These are phyloP conservation scores for Eleutherodactylus coqui DNA, from an alignment of 2,797 vertebrate genomes.

Conservation along the genomic window DNA sequence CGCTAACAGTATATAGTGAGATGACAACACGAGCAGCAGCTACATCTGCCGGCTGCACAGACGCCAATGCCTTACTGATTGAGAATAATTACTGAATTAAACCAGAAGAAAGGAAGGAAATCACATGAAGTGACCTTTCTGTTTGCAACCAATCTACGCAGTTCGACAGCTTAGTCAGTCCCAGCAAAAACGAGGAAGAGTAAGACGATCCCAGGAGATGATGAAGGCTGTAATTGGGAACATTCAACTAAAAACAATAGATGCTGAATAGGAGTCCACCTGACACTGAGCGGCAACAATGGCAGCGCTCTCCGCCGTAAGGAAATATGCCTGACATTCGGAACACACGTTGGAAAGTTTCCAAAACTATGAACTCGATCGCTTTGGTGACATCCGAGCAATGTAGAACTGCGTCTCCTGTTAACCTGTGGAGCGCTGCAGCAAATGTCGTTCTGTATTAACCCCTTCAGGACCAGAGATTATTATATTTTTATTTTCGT, in stretches of 20 bases:
- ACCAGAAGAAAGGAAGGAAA: constrained; percentile 10
- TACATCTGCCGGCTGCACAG: not conserved
- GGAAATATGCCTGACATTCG: constrained; percentile 24
- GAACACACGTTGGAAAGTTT: not conserved
- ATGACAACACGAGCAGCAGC: not conserved
- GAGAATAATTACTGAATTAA: constrained; percentile 4
- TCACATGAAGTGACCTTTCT: constrained; percentile 26
- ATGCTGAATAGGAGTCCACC: constrained; percentile 3
- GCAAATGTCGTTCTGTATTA: not conserved
- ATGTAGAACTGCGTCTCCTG: not conserved
- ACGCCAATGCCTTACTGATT: not conserved
- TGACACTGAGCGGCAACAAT: not conserved
- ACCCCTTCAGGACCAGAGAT: too few relatives aligned
- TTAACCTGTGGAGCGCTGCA: not conserved
- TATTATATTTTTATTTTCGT: too few relatives aligned
- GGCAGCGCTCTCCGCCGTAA: not conserved
- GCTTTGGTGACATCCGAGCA: not conserved
- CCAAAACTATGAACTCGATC: not conserved
- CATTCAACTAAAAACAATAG: constrained; percentile 18
- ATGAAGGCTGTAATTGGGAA: constrained; percentile 38
- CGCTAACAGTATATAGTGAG: not conserved
- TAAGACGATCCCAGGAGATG: constrained; percentile 2
- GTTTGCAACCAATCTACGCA: not conserved
- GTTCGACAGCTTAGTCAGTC: constrained; percentile 63
- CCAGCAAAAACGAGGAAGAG: constrained; percentile 61